A percentile compares a stretch with the other conserved stretches of the same genome.
These are phyloP conservation scores for Chelon labrosus DNA, from an alignment of 2,797 vertebrate species.

Conservation along the genomic window DNA sequence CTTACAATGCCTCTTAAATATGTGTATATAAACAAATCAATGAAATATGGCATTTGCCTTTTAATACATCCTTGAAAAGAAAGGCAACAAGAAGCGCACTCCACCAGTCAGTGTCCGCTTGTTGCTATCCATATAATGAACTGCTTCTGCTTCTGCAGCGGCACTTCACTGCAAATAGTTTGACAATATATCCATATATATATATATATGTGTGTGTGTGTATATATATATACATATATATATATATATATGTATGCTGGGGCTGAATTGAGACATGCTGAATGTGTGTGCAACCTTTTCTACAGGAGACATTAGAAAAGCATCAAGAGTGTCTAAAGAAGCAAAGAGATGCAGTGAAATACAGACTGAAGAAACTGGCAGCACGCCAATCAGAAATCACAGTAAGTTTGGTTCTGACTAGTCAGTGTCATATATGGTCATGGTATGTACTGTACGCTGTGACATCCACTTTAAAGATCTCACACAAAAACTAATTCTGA, in stretches of 20 bases:
- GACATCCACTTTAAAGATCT: background rate
- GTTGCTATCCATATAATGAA: constrained; percentile 16
- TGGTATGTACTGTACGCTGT: too few species aligned
- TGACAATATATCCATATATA: background rate
- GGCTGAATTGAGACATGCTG: constrained; percentile 14
- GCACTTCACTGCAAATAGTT: background rate
- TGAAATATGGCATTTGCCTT: background rate
- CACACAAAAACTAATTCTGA: background rate
- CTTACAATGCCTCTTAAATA: background rate
- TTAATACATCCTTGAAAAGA: background rate
- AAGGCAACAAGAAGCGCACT: background rate
- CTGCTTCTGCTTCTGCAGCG: constrained; percentile 29
- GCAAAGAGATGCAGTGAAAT: constrained; percentile 81
- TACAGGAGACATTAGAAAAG: constrained; percentile 76
- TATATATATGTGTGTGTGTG: background rate
- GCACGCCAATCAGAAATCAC: constrained; percentile 81
- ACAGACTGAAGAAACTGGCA: constrained; percentile 83
- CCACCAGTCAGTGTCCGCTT: background rate
- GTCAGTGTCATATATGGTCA: background rate
- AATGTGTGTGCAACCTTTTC: constrained; percentile 50
- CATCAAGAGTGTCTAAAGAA: constrained; percentile 76
- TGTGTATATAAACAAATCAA: background rate
- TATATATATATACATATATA: too few species aligned
- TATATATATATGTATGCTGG: background rate
- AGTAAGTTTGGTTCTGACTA: constrained; percentile 54